Conservation (phyloP, 2,113 vertebrate species). For the Dryoscopus gambensis region DNA sequence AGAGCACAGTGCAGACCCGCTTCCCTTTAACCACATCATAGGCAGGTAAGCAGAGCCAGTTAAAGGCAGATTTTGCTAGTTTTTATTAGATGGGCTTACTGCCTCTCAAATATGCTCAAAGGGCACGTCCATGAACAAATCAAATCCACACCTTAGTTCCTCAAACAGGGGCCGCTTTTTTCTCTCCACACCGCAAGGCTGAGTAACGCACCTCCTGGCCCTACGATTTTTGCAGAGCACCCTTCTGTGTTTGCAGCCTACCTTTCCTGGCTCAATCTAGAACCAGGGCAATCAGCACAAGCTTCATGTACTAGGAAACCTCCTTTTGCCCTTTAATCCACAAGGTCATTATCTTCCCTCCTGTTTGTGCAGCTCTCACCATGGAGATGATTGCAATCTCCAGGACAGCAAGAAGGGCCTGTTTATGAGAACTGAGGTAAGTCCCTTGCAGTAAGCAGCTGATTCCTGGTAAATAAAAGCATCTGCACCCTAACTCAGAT, state of each 20-base stretch:
- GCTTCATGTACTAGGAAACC: neutral
- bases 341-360: neutral
- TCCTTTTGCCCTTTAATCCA: neutral
- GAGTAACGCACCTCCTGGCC: neutral
- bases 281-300: neutral
- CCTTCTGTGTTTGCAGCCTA: neutral
- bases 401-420: slow-evolving; percentile 23
- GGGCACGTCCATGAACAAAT: neutral
- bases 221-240: neutral
- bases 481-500: neutral
- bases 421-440: neutral
- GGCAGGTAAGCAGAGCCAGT: neutral
- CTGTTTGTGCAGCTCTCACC: slow-evolving; percentile 28
- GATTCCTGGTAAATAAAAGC: slow-evolving; percentile 27
- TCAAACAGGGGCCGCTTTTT: neutral
- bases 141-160: slow-evolving; percentile 27
- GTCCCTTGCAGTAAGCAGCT: neutral
- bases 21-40: neutral
- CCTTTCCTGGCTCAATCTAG: neutral
- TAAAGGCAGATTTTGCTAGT: neutral
- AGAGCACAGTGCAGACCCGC: neutral
- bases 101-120: neutral
- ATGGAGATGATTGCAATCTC: slow-evolving; percentile 14
- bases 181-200: neutral
- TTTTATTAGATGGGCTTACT: slow-evolving; percentile 17